Percentiles rank a stretch among this genome's conserved stretches.
Conservation (phyloP, 2,113 vertebrate genomes). For the Excalfactoria chinensis region DNA sequence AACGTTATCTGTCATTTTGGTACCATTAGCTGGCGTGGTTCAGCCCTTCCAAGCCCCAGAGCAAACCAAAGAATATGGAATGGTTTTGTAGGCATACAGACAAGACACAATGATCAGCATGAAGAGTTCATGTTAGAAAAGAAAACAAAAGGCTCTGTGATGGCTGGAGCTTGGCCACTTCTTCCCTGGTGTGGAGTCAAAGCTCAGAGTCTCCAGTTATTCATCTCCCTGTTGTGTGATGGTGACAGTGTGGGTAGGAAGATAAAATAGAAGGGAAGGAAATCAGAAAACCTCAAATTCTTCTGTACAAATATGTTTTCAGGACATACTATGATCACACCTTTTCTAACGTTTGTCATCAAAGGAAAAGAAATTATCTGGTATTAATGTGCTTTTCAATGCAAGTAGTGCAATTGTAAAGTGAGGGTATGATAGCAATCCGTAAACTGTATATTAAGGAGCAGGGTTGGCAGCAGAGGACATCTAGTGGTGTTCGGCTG, state of each 20-base stretch:
- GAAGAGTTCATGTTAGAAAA: background rate
- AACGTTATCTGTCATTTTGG: background rate
- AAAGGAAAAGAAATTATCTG: background rate
- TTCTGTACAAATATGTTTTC: background rate
- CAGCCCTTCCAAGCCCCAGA: background rate
- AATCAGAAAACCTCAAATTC: background rate
- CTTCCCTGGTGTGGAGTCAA: background rate
- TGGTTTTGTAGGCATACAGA: background rate
- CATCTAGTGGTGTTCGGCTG: slow-evolving; percentile 49
- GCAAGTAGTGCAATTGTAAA: rapidly evolving
- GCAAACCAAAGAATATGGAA: background rate
- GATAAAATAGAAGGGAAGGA: background rate
- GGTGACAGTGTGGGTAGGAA: background rate
- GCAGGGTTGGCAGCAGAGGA: slow-evolving; percentile 33
- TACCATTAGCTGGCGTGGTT: background rate
- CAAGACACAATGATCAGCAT: no score
- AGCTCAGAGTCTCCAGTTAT: background rate
- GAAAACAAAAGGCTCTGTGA: background rate
- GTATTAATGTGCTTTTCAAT: background rate
- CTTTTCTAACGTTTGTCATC: background rate
- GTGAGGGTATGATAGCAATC: rapidly evolving
- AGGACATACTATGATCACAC: background rate
- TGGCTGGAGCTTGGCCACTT: background rate
- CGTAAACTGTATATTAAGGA: rapidly evolving
- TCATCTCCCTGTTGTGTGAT: background rate